Evolutionary conservation across 30 jellyfish, hydroid and myxozoan genomes (phyloP).

Genomic region (Turritopsis dohrnii): DNA sequence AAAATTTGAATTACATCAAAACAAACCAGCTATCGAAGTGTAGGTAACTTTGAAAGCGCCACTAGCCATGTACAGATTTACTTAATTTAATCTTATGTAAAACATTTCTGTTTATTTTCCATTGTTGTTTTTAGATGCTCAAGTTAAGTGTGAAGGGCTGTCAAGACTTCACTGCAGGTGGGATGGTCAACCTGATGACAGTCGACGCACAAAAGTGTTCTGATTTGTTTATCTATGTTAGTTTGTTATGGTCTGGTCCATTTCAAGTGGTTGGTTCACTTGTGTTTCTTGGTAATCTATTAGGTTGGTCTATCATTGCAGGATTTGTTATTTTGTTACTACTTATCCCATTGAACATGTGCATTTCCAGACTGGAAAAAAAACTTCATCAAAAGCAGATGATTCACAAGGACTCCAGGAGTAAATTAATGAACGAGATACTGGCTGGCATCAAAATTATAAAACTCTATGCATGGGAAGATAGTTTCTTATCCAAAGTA

Average conservation of each 20-base stretch:
- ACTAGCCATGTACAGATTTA: no score
- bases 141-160: conserved; percentile 58
- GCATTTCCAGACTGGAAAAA: conserved; percentile 37
- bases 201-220: conserved; percentile 88
- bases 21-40: no score
- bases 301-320: conserved; percentile 86
- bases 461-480: conserved; percentile 98
- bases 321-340: conserved; percentile 71
- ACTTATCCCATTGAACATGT: conserved; percentile 66
- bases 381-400: conserved; percentile 59
- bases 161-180: conserved; percentile 76
- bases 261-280: conserved; percentile 67
- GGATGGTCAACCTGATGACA: conserved; percentile 89
- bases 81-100: no score
- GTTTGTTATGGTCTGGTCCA: conserved; percentile 94
- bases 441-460: conserved; percentile 86
- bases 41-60: no score
- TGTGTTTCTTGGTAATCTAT: conserved; percentile 39
- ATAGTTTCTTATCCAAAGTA: conserved; percentile 62
- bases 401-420: conserved; percentile 80
- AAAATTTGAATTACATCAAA: no score
- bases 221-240: conserved; percentile 63
- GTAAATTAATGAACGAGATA: conserved; percentile 78
- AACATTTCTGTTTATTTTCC: no score
- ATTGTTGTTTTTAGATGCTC: conserved; percentile 57